These are phyloP conservation scores for Ceratosolen fusciceps DNA, from an alignment of 1,140 invertebrate genomes.

Conservation along the genomic window DNA sequence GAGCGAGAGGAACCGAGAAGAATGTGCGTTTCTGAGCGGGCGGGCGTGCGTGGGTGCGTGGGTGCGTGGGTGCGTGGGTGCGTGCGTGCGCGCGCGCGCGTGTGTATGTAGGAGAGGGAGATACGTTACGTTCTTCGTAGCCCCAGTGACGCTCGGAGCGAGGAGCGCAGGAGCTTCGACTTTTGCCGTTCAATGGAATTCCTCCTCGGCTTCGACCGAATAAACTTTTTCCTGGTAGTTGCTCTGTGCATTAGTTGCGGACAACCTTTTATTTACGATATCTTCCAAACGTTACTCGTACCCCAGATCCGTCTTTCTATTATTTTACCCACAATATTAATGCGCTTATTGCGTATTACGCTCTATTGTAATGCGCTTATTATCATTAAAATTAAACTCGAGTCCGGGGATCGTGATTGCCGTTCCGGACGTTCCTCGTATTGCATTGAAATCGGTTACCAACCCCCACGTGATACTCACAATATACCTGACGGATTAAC, in stretches of 20 bases:
- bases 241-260: constrained; percentile 15
- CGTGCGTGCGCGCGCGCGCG: too few relatives aligned
- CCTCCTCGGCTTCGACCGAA: constrained; percentile 14
- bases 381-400: neutral
- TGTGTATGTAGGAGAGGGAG: too few relatives aligned
- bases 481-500: too few relatives aligned
- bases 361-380: neutral
- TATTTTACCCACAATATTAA: neutral
- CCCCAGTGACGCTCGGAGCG: neutral
- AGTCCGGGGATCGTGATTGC: neutral
- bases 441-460: neutral
- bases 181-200: constrained; percentile 23
- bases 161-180: neutral
- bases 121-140: neutral
- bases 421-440: neutral
- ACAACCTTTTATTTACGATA: constrained; percentile 17
- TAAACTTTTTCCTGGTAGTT: constrained; percentile 17
- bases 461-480: too few relatives aligned
- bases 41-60: too few relatives aligned
- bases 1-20: constrained; percentile 6
- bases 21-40: too few relatives aligned
- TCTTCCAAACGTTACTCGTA: constrained; percentile 17
- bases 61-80: too few relatives aligned
- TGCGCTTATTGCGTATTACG: neutral
- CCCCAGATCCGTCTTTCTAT: neutral